Evolutionary conservation across 2,113 vertebrate genomes (phyloP).

Genomic region (Chionodraco myersi): DNA sequence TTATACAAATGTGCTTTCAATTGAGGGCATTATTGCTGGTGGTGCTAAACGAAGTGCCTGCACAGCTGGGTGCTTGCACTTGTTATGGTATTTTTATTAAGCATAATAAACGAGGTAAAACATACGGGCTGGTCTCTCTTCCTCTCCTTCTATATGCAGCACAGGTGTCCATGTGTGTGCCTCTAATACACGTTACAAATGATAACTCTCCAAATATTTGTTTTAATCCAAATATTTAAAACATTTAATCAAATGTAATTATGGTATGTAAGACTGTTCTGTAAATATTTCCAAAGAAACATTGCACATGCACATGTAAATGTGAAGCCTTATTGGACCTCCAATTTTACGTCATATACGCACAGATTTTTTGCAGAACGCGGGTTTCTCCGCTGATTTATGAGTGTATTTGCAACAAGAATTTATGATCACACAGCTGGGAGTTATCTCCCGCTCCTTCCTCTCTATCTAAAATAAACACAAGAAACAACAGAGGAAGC

Average conservation of each 20-base stretch:
- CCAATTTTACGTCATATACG: neutral
- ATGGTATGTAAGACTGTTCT: neutral
- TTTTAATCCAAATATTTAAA: neutral
- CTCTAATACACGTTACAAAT: neutral
- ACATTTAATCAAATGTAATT: neutral
- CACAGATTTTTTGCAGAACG: neutral
- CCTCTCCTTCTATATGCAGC: neutral
- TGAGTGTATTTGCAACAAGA: slow-evolving; percentile 37
- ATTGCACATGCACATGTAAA: neutral
- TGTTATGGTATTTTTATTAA: slow-evolving; percentile 11
- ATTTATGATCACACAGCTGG: slow-evolving; percentile 24
- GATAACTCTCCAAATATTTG: neutral
- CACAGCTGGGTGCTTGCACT: slow-evolving; percentile 43
- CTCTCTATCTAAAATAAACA: slow-evolving; percentile 53
- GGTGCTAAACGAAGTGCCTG: slow-evolving; percentile 31
- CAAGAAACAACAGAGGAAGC: slow-evolving; percentile 2
- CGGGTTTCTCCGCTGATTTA: slow-evolving; percentile 18
- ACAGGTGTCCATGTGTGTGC: neutral
- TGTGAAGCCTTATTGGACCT: neutral
- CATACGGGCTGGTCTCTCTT: neutral
- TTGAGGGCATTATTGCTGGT: slow-evolving; percentile 28
- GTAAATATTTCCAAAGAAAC: neutral
- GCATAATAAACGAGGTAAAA: slow-evolving; percentile 48
- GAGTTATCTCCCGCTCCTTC: neutral
- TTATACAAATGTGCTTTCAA: slow-evolving; percentile 57